Evolutionary conservation across 2,888 invertebrate species (phyloP).

Genomic region (Protonemura montana): DNA sequence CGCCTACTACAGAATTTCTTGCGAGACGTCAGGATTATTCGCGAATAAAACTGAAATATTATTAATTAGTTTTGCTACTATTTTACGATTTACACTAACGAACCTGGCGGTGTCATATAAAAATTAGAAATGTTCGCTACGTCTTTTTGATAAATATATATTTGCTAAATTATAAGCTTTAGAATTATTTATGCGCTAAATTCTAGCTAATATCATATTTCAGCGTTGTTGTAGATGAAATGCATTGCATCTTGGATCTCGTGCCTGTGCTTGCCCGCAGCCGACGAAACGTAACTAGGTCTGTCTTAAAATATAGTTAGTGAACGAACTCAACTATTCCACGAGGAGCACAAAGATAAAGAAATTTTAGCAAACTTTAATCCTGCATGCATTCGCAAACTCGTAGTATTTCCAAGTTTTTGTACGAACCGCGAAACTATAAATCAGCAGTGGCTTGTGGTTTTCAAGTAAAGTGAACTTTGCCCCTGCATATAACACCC

Average conservation of each 20-base stretch:
- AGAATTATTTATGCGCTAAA: neutral
- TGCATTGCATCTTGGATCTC: neutral
- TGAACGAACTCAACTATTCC: neutral
- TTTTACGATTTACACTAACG: neutral
- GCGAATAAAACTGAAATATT: slow-evolving; percentile 4
- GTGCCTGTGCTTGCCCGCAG: neutral
- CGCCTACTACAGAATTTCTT: neutral
- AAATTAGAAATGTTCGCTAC: neutral
- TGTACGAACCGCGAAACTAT: neutral
- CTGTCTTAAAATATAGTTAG: neutral
- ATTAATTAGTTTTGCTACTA: neutral
- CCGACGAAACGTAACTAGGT: neutral
- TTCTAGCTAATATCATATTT: neutral
- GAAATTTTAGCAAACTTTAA: neutral
- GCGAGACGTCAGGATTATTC: neutral
- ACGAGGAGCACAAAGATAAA: neutral
- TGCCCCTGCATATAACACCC: neutral
- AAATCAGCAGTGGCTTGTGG: neutral
- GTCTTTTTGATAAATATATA: neutral
- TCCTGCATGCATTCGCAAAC: neutral
- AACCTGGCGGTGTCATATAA: neutral
- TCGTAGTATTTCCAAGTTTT: neutral
- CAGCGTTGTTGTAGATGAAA: neutral
- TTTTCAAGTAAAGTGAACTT: neutral
- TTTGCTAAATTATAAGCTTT: neutral